Conservation (phyloP, 1,140 invertebrate species). For the Drosophila pectinifera region DNA sequence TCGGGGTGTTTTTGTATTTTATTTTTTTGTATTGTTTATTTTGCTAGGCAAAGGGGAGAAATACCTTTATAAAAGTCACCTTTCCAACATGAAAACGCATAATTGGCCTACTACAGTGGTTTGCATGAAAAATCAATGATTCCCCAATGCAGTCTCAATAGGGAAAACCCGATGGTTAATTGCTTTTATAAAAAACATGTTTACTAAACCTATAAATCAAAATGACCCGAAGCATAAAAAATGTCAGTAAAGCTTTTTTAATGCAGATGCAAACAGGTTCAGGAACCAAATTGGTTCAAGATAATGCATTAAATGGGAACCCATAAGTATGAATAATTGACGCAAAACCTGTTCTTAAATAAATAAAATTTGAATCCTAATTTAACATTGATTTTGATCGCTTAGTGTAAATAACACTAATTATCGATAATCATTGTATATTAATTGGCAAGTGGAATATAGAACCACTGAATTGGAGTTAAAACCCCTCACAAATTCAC, state of each 20-base stretch:
- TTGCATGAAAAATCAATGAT: conserved; percentile 13
- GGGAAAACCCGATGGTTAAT: background rate
- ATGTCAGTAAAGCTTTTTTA: background rate
- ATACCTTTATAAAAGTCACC: conserved; percentile 11
- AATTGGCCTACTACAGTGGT: conserved; percentile 25
- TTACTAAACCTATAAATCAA: conserved; percentile 21
- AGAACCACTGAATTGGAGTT: too few relatives aligned
- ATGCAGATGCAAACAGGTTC: conserved; percentile 1
- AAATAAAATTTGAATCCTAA: background rate
- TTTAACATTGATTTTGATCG: too few relatives aligned
- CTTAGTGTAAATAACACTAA: too few relatives aligned
- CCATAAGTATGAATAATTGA: background rate
- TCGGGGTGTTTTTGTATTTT: background rate
- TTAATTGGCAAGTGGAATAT: too few relatives aligned
- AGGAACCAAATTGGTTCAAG: background rate
- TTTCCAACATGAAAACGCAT: conserved; percentile 9
- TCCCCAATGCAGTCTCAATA: background rate
- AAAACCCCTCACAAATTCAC: background rate
- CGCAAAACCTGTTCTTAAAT: background rate
- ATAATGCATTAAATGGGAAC: background rate
- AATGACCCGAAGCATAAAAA: background rate
- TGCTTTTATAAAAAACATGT: conserved; percentile 7
- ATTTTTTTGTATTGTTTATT: background rate
- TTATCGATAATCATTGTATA: too few relatives aligned
- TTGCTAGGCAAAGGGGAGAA: background rate